Evolutionary conservation across 2,888 invertebrate genomes (phyloP).

Genomic region (Salticus scenicus): DNA sequence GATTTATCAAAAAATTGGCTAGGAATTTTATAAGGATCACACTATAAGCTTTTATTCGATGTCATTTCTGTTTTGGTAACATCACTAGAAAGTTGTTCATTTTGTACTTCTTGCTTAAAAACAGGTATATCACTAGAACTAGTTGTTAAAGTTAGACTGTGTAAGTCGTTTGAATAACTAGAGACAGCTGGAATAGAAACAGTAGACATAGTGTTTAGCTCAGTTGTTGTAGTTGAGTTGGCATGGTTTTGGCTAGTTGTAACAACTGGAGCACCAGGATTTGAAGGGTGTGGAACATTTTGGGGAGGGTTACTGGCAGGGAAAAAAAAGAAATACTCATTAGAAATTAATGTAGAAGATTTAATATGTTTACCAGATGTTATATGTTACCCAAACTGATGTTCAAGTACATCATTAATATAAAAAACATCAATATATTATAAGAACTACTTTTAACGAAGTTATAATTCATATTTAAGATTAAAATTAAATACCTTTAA

Average conservation of each 20-base stretch:
- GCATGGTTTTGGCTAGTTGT: background rate
- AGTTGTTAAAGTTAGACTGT: slow-evolving; percentile 10
- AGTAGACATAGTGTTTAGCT: background rate
- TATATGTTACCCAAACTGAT: too few relatives aligned
- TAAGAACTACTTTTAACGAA: too few relatives aligned
- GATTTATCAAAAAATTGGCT: too few relatives aligned
- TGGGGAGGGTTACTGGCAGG: background rate
- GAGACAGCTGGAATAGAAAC: background rate
- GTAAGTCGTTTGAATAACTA: slow-evolving; percentile 46
- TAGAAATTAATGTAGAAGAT: too few relatives aligned
- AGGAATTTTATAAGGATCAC: background rate
- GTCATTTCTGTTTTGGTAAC: background rate
- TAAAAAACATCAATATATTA: too few relatives aligned
- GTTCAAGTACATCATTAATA: too few relatives aligned
- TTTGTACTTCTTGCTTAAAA: background rate
- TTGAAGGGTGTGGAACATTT: background rate
- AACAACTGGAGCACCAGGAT: background rate
- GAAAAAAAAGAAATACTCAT: too few relatives aligned
- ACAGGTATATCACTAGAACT: background rate
- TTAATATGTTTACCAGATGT: too few relatives aligned
- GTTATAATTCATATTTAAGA: too few relatives aligned
- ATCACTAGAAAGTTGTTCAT: background rate
- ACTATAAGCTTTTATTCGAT: background rate
- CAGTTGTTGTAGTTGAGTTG: background rate
- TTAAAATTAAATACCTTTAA: too few relatives aligned